Evolutionary conservation across 2,888 invertebrate species (phyloP), one percentile per base, ranked within the genome.

Genomic region (Drosophila neotestacea): DNA sequence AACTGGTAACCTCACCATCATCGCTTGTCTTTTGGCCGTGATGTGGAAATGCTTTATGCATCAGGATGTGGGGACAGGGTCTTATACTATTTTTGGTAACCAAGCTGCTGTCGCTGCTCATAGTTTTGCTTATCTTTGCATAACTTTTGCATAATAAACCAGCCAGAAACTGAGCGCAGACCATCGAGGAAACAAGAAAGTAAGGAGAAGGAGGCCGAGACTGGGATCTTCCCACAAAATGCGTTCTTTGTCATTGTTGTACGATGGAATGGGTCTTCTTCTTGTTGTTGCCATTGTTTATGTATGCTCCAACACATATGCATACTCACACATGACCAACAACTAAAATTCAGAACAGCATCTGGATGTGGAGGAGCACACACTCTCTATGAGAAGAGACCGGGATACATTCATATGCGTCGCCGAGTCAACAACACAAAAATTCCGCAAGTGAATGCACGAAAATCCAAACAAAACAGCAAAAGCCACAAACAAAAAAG

Each of bases 101-200:
- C 74, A 88, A 66, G 83, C 88, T 88, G 83, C 87, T 88, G 81
- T 74, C 76, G 78, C 73, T 80, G 78, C 82, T 84, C 85, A 85
- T 80, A 78, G 88, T 83, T 88, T 88, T 86, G 90, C 89, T 90
- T 88, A 88, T 88, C 88, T 90, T 89, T 88, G 88, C 88, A 90
- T 90, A 90, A 85, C 88, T 89, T 90, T 89, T 88, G 88, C 89
- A 90, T 89, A 88, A 85, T 85, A 90, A 90, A 86, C 88, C 88
- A 88, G 73, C 70, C 83, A 64, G 87, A 68, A 70, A 70, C 60
- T 44, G 44, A 44, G 27, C 55, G 22, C 6, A 67, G 46, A 55
- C 67, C 69, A 66, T 54, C 30, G 36, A 63, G 64, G 65, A 58
- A 56, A 48, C 54, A 67, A 64, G 36, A 38, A 39, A 54, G 42